Conservation (phyloP, 2,113 vertebrate genomes). For the Indri indri region DNA sequence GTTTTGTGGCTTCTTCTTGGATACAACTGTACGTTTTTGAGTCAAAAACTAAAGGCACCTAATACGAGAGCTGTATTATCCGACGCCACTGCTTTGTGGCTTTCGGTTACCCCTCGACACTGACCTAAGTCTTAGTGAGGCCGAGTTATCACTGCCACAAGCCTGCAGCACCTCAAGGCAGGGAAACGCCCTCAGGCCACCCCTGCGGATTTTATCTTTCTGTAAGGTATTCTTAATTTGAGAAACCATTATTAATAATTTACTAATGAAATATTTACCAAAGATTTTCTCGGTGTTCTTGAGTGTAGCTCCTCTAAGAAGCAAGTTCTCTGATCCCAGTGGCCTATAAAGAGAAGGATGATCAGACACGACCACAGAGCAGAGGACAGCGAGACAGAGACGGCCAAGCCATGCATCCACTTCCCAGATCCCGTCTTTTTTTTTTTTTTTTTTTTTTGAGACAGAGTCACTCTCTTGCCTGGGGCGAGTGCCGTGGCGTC, state of each 20-base stretch:
- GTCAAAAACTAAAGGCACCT: neutral
- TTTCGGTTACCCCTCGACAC: rapidly evolving
- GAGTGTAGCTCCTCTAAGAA: constrained; percentile 96
- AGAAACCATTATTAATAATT: neutral
- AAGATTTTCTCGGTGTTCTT: constrained; percentile 97
- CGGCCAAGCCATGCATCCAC: rapidly evolving
- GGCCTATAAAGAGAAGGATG: constrained; percentile 85
- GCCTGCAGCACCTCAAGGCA: neutral
- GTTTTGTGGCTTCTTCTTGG: rapidly evolving
- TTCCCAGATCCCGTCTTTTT: rapidly evolving
- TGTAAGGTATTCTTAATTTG: neutral
- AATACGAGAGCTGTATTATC: rapidly evolving
- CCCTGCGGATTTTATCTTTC: neutral
- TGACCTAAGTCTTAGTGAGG: neutral
- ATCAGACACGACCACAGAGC: neutral
- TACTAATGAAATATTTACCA: constrained; percentile 85
- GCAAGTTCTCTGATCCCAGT: constrained; percentile 95
- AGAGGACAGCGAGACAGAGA: no score
- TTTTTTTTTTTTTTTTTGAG: no score
- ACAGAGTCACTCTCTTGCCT: no score
- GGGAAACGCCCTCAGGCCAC: neutral
- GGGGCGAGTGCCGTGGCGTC: no score
- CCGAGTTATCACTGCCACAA: neutral
- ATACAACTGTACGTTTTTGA: rapidly evolving
- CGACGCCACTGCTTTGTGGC: rapidly evolving